Conservation (phyloP, 1,140 invertebrate species). For the Drosophila pectinifera region DNA sequence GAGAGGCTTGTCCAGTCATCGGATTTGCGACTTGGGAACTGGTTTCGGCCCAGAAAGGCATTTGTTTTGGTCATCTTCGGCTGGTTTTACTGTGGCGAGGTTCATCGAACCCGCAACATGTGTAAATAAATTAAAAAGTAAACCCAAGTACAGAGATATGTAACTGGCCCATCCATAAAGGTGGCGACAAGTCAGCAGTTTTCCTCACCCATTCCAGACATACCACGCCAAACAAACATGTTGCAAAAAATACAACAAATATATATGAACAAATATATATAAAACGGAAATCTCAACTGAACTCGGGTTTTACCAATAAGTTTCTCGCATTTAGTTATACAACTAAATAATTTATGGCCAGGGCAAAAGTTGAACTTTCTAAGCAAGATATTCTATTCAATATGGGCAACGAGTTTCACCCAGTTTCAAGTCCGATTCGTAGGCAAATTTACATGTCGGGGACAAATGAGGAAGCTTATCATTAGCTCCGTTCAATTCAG, state of each 20-base stretch:
- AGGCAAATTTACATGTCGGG: constrained; percentile 53
- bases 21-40: constrained; percentile 41
- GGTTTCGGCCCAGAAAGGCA: constrained; percentile 43
- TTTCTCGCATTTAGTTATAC: constrained; percentile 47
- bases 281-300: constrained; percentile 14
- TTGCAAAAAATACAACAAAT: constrained; percentile 29
- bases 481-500: constrained; percentile 69
- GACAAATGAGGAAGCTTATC: constrained; percentile 78
- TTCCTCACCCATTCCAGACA: constrained; percentile 33
- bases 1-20: constrained; percentile 40
- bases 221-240: constrained; percentile 16
- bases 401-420: constrained; percentile 62
- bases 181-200: constrained; percentile 53
- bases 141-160: constrained; percentile 42
- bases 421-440: constrained; percentile 45
- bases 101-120: constrained; percentile 59
- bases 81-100: constrained; percentile 37
- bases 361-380: constrained; percentile 50
- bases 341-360: constrained; percentile 43
- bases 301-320: constrained; percentile 6
- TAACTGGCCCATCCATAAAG: constrained; percentile 41
- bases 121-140: constrained; percentile 30
- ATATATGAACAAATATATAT: background rate
- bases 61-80: constrained; percentile 66
- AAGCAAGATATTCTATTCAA: constrained; percentile 51